Evolutionary conservation across 2,113 vertebrate genomes (phyloP), one percentile per base, ranked within the genome.

Genomic region (Chlorocebus sabaeus): DNA sequence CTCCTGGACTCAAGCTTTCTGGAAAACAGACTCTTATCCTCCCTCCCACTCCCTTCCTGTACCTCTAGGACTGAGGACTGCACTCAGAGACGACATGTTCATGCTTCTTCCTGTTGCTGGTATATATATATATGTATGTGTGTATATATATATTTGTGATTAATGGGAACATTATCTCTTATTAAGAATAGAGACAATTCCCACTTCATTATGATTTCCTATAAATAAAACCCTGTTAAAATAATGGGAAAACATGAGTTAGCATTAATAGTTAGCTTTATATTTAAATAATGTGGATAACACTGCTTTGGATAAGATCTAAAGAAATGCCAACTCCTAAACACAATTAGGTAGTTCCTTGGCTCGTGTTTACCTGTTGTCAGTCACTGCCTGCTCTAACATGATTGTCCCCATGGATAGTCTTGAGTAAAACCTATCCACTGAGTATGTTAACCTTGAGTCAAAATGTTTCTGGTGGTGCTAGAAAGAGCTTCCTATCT

Each of bases 171-270:
- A 75, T 83, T 87, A 79, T 78, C 89, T 67, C 22, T 81, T 81
- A 96, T 94, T 94, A 97, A 90, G 61, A 38, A 72, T 64, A 83
- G 75, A 94, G 70, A 81, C 32, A 57, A 93, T 84, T 91, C 78
- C 72, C 82, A 90, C 64, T 88, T 50, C 76, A 93, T 89, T 96
- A 68, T 85, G 57, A 81, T 85, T 96, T 97, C 43, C 78, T 76
- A 88, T 70, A 95, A 95, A 72, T 72, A 93, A 94, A 97, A 59
- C 72, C 94, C 64, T 52, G 70, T 94, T 96, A 84, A 94, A 90
- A 92, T 95, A 96, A 90, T 38, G 75, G 23, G 78, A 93, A 82
- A 93, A 23, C 88, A 96, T 92, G 70, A 95, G 89, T 97, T 89
- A 78, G n/a, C n/a, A 68, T 68, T 79, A 50, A 67, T 68, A 88